Percentiles rank a stretch among this genome's conserved stretches.
phyloP scores from a whole-genome alignment of 2,797 vertebrate species.

The Mallotus villosus region DNA sequence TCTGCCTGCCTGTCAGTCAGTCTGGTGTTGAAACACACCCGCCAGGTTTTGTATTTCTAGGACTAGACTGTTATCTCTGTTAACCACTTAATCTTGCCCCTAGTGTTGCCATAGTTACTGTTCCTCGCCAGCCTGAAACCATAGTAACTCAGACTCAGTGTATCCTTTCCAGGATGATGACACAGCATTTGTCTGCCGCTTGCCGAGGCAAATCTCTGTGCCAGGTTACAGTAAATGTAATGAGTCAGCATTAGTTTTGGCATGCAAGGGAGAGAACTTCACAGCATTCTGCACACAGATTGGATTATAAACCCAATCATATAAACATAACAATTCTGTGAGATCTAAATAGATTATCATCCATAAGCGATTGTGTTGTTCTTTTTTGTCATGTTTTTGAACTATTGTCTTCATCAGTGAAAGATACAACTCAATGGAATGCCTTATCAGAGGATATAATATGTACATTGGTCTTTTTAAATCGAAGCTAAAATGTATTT shows the following conservation, averaged over 20 bases:
- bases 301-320: background rate
- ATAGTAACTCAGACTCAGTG: background rate
- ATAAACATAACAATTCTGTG: too few relatives aligned
- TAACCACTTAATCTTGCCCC: slow-evolving; percentile 4
- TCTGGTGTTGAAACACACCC: background rate
- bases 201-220: slow-evolving; percentile 6
- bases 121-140: slow-evolving; percentile 7
- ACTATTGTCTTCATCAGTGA: too few relatives aligned
- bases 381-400: too few relatives aligned
- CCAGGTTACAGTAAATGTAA: slow-evolving; percentile 21
- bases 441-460: too few relatives aligned
- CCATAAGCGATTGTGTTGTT: too few relatives aligned
- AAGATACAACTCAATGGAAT: too few relatives aligned
- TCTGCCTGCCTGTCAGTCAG: background rate
- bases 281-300: background rate
- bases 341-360: too few relatives aligned
- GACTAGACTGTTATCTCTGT: background rate
- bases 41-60: background rate
- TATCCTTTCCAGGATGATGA: slow-evolving; percentile 21
- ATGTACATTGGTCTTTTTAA: too few relatives aligned
- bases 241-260: slow-evolving; percentile 14
- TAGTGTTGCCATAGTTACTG: slow-evolving; percentile 20
- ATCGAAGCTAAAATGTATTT: too few relatives aligned
- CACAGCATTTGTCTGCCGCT: slow-evolving; percentile 20
- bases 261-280: background rate